Conservation (phyloP, 1,140 invertebrate species). For the Maniola jurtina region DNA sequence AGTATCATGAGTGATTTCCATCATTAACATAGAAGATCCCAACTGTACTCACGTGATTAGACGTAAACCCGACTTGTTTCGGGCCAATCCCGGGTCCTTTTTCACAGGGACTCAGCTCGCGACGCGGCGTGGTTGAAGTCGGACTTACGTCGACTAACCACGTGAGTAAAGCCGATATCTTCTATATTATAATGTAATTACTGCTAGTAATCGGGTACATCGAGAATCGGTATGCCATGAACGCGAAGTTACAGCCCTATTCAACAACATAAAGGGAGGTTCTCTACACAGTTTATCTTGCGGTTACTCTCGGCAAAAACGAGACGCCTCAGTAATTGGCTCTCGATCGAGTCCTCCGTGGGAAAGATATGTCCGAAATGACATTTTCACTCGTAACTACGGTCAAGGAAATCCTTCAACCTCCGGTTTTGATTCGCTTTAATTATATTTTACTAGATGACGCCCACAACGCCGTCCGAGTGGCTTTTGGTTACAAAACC, state of each 20-base stretch:
- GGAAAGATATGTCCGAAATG: slow-evolving; percentile 74
- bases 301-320: slow-evolving; percentile 55
- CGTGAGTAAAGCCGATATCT: no score
- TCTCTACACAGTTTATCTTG: slow-evolving; percentile 37
- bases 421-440: slow-evolving; percentile 19
- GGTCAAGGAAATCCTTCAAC: slow-evolving; percentile 42
- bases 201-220: not conserved
- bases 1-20: no score
- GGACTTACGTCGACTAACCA: no score
- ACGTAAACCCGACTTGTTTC: no score
- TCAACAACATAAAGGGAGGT: slow-evolving; percentile 23
- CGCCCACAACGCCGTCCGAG: no score
- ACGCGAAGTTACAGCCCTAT: slow-evolving; percentile 4
- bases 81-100: no score
- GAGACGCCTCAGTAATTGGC: slow-evolving; percentile 53
- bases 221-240: not conserved
- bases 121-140: no score
- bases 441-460: not conserved
- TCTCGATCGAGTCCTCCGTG: slow-evolving; percentile 54
- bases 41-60: no score
- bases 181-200: not conserved
- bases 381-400: slow-evolving; percentile 61
- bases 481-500: no score
- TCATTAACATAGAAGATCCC: no score
- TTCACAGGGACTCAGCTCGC: no score